Evolutionary conservation across 2,888 invertebrate species (phyloP), one percentile per base, ranked within the genome.

Genomic region (Caenorhabditis auriculariae): DNA sequence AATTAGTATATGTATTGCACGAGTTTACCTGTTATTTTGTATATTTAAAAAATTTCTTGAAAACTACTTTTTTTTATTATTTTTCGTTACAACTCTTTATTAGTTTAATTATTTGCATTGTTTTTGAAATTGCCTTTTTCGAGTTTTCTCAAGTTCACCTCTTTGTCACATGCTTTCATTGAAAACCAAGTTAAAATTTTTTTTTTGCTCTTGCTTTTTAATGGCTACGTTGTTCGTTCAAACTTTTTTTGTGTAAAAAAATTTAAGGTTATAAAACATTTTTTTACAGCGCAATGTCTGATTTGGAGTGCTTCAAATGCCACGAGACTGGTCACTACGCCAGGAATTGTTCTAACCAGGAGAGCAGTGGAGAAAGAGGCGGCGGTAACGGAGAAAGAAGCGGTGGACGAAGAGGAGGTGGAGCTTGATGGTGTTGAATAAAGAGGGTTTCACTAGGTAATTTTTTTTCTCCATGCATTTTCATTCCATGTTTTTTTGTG

Each of bases 281-380:
- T 26, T 42, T 9, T 29, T 23, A n/a, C 19, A 35, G 19, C 21
- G 50, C 46, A 12, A 65, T 67, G 67, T 65, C 67, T 12, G 66
- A 70, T 41, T 54, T 50, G 55, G 69, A 66, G 54, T 77, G 76
- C 67, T 78, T 66, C 64, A 69, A 68, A 59, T 78, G 76, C 69
- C 69, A 76, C 57, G 62, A 75, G 63, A 55, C 55, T 17, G 77
- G 77, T 41, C 77, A 77, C 56, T 75, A 75, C 55, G 72, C 76
- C 17, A 60, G 75, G 38, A 69, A 75, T 37, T 75, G 75, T 60
- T 66, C 66, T 23, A 56, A 49, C 28, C 55, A 32, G 1, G 47
- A 42, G 12, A 50, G 49, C 23, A 54, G 51, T 6, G 28, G 46
- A 23, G 53, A 60, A 19, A 43, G 60, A 37, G 52, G 63, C 47